phyloP scores from a whole-genome alignment of 2,113 vertebrate species.

The Anseranas semipalmata region DNA sequence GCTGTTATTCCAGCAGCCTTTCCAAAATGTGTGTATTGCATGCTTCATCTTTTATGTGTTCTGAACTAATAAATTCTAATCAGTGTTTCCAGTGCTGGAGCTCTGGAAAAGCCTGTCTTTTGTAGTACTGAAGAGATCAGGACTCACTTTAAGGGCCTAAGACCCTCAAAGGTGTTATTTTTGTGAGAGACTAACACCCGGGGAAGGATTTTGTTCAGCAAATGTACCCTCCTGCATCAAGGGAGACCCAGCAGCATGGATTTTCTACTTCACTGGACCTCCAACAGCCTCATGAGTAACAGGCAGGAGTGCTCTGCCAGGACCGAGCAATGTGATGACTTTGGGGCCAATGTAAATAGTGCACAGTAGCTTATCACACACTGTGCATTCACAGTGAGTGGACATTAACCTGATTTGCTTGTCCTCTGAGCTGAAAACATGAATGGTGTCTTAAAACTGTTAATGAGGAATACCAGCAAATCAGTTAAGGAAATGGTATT shows the following conservation, averaged over 20 bases:
- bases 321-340: not conserved
- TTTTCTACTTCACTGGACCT: not conserved
- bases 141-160: not conserved
- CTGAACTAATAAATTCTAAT: not conserved
- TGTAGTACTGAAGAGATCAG: not conserved
- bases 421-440: not conserved
- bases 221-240: rapidly evolving
- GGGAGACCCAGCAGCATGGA: not conserved
- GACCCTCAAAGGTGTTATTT: not conserved
- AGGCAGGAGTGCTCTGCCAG: not conserved
- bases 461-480: not conserved
- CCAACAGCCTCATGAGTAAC: not conserved
- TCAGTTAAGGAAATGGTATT: not conserved
- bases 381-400: not conserved
- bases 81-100: not conserved
- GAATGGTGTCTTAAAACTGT: not conserved
- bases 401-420: not conserved
- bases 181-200: not conserved
- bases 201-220: not conserved
- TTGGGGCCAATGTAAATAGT: not conserved
- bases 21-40: not conserved
- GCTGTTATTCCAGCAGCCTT: not conserved
- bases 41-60: not conserved
- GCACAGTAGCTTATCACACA: not conserved
- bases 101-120: not conserved